Evolutionary conservation across 1,140 invertebrate genomes (phyloP), one percentile per base, ranked within the genome.

Genomic region (Drosophila oshimai): DNA sequence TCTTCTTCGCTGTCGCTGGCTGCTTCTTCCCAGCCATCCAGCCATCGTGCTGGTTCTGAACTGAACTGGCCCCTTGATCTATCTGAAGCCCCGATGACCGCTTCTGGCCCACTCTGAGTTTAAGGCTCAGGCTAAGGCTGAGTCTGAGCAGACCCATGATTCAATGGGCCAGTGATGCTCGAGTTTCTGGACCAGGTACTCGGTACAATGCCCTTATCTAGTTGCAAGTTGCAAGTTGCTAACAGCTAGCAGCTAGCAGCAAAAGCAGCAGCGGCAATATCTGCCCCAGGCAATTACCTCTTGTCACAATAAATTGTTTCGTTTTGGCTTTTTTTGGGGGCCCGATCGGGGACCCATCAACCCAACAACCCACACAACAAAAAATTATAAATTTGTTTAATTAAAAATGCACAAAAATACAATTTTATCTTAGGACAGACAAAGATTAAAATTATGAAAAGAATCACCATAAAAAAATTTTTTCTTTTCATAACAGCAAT

Each of bases 261-360:
- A 24, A 18, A n/a, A 42, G n/a, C 7, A 42, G 39, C 42, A 58
- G 24, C 42, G 31, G 71, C 76, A 65, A 72, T 72, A 62, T 70
- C 50, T 39, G 64, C 80, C 73, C 44, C 12, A 62, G 80, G 80
- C 80, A 84, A 84, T 84, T 84, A 84, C 80, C 80, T 58, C 60
- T 71, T 86, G 80, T 84, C 80, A 86, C 80, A 84, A 84, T 84
- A 84, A 84, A 84, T 84, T 84, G 80, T 86, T 86, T 80, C 68
- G 67, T 57, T 68, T 62, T 62, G 58, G 51, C 12, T 24, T 36
- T 9, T 17, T 70, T 70, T 70, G 55, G 9, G 5, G n/a, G 46
- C 46, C 53, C 53, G 53, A 55, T 33, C 12, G 37, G 37, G 37
- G 37, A 55, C 24, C 39, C 37, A 58, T 22, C 28, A 20, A 31